These are phyloP conservation scores for Eonycteris spelaea DNA, from an alignment of 2,113 vertebrate genomes.

Conservation along the genomic window DNA sequence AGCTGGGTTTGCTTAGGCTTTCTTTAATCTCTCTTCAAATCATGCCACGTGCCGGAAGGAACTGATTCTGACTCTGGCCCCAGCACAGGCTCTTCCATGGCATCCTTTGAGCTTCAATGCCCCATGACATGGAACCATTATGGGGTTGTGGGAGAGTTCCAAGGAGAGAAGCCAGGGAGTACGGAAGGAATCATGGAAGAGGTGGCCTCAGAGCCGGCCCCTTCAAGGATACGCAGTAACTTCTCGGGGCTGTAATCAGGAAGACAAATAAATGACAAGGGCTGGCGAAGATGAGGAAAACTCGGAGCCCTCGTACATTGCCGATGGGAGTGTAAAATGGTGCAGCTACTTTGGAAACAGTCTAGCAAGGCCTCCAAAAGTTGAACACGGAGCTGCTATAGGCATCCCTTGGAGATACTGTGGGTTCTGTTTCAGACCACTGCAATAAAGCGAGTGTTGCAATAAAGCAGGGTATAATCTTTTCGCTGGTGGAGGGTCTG, in stretches of 20 bases:
- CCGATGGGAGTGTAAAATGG: neutral
- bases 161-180: neutral
- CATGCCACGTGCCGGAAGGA: neutral
- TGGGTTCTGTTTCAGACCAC: neutral
- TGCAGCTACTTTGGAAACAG: neutral
- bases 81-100: neutral
- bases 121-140: neutral
- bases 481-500: neutral
- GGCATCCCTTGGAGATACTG: neutral
- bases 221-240: neutral
- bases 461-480: too few species aligned
- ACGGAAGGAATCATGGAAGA: neutral
- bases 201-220: neutral
- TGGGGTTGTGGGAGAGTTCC: neutral
- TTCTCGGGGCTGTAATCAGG: neutral
- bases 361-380: neutral
- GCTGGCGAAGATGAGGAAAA: neutral
- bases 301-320: neutral
- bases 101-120: neutral
- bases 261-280: neutral
- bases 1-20: neutral
- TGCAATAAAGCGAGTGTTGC: neutral
- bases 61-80: neutral
- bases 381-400: neutral
- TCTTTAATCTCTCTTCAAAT: neutral